Base-by-base conservation (phyloP, 2,113 vertebrate species). In the Gallinago undulata region DNA sequence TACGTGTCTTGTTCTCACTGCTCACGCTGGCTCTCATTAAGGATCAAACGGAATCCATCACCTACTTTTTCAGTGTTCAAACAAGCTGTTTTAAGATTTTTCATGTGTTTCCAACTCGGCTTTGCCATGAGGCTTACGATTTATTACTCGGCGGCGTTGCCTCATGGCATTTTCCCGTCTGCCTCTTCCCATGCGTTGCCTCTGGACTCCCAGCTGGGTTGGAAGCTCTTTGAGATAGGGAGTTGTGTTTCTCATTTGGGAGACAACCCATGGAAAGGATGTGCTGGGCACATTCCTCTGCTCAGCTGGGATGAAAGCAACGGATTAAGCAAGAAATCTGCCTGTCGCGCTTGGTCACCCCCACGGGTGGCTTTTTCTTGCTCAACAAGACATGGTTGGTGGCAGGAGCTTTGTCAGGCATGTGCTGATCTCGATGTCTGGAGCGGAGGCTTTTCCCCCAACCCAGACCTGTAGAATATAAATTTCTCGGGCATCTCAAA, bases 11-110 rank as follows among this genome's bases (percentile, higher is more conserved):
- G 7, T 11, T 48, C 64, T 24, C 28, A 0, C 66, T 43, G 30
- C 27, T 37, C 79, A 1, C 6, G 0, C 18, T 2, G 4, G 6
- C 39, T 43, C 43, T 56, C 48, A 2, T n/a, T 72, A 2, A 2
- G 56, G 45, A 67, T 70, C 84, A 37, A 66, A 31, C 1, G 0
- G 73, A 56, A n/a, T n/a, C 48, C 19, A 11, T 62, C 66, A 28
- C 84, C 76, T 56, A 12, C 64, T 84, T 67, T 8, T 73, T 18
- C 55, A 33, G 43, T 19, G 74, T 56, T 87, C 84, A 51, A 5
- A 73, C 66, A 75, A 85, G 43, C 18, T 48, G 13, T 60, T 56
- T 77, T 51, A 64, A 88, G 72, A 84, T 80, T 70, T 84, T 27
- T 78, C 64, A 9, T 60, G 78, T 56, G 45, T 87, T 89, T 85